Percentiles rank a stretch among this genome's conserved stretches.
These are phyloP conservation scores for Zapus hudsonius DNA, from an alignment of 2,113 vertebrate species.

Conservation along the genomic window DNA sequence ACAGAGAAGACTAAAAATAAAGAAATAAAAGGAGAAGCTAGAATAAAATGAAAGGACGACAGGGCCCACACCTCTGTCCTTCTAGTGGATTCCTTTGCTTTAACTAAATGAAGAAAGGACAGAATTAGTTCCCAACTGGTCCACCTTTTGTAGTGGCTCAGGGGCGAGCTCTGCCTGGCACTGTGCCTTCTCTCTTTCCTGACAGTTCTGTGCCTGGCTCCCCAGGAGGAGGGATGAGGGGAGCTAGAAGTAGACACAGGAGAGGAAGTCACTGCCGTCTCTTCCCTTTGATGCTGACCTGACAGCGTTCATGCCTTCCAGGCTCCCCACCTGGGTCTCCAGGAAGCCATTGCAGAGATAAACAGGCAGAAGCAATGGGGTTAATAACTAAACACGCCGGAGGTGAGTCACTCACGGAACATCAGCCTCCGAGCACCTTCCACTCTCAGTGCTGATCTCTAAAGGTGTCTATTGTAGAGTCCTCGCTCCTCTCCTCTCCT, in stretches of 20 bases:
- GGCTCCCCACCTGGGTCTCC: slow-evolving; percentile 4
- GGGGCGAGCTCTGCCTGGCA: neutral
- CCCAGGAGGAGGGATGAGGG: neutral
- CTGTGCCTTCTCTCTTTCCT: neutral
- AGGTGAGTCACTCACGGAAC: slow-evolving; percentile 52
- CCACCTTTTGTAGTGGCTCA: neutral
- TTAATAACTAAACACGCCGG: slow-evolving; percentile 58
- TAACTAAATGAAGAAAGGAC: slow-evolving; percentile 5
- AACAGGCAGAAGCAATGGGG: slow-evolving; percentile 52
- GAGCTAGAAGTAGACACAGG: neutral
- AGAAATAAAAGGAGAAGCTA: neutral
- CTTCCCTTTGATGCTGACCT: slow-evolving; percentile 24
- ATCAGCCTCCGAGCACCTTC: slow-evolving; percentile 61
- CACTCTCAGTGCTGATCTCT: too few relatives aligned
- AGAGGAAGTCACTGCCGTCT: neutral
- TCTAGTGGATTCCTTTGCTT: neutral
- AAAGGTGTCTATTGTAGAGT: too few relatives aligned
- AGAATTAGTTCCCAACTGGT: neutral
- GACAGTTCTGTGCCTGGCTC: neutral
- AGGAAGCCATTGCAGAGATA: slow-evolving; percentile 33
- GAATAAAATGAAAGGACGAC: neutral
- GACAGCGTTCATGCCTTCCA: neutral
- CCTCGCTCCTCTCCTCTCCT: too few relatives aligned
- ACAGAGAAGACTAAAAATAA: neutral
- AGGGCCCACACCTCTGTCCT: neutral